Evolutionary conservation across 1,140 invertebrate genomes (phyloP), one percentile per base, ranked within the genome.

Genomic region (Pseudomyrmex dendroicus): DNA sequence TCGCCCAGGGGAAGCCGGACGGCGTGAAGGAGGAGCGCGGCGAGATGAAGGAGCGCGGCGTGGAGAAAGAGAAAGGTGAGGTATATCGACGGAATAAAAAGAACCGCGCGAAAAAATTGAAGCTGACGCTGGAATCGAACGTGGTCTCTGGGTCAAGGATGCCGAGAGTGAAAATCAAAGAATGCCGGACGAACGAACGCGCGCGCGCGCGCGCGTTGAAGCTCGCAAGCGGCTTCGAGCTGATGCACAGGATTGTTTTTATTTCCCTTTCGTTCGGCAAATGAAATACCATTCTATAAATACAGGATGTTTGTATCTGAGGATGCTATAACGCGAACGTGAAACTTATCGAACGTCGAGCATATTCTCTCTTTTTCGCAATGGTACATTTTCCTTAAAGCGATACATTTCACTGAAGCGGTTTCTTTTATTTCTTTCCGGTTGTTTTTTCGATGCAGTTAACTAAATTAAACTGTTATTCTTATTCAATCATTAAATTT

Each of bases 111-210:
- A 89, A 89, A 89, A 86, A 89, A 89, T 89, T 89, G 88, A 89
- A 89, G 87, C 87, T 78, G 57, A 77, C 82, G 84, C 59, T 89
- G 80, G 84, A 89, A 89, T 89, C 87, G 87, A 89, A 89, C 87
- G 83, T 62, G 63, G 54, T 89, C 83, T 89, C 85, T 89, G 73
- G 87, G 87, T 89, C 87, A 89, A 89, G 87, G 87, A 89, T 89
- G 88, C 82, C 73, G 88, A 89, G 87, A 89, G 88, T 89, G 88
- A 89, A 89, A 89, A 89, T 89, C 88, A 89, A 89, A 89, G 88
- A 84, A 85, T 85, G 73, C 59, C 63, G 62, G 48, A 52, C 72
- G 72, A 12, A 20, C 15, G 61, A 15, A 25, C 46, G 80, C 77
- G 52, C 35, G 15, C 52, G 25, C 67, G 68, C 56, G 59, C 25